phyloP scores from a whole-genome alignment of 2,113 vertebrate genomes.

The Pica pica region DNA sequence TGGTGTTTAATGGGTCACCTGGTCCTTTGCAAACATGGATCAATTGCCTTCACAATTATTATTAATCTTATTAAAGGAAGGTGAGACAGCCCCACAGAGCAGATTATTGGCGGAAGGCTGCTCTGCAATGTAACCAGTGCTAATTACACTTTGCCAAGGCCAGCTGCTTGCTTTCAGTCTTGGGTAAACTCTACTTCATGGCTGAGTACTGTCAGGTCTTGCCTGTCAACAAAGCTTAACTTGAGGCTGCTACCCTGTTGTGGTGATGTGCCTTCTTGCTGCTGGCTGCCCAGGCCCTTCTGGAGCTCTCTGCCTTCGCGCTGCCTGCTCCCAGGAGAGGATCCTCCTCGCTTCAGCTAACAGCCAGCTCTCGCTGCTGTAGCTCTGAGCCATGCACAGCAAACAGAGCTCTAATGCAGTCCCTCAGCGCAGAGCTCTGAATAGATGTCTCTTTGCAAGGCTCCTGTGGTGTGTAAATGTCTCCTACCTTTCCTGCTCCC shows the following conservation, averaged over 20 bases:
- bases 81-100: neutral
- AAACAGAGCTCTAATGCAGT: neutral
- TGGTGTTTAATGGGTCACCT: neutral
- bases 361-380: neutral
- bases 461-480: neutral
- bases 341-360: neutral
- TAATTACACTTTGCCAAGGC: neutral
- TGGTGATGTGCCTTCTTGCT: neutral
- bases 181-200: accelerated
- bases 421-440: neutral
- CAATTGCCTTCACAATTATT: neutral
- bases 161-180: neutral
- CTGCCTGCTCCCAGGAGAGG: neutral
- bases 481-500: neutral
- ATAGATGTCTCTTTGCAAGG: neutral
- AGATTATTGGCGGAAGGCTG: neutral
- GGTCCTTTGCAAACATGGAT: neutral
- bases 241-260: accelerated
- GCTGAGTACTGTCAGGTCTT: neutral
- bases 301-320: neutral
- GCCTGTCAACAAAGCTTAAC: neutral
- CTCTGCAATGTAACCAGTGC: neutral
- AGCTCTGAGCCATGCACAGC: neutral
- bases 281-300: neutral
- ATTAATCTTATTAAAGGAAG: neutral